Percentiles rank a stretch among this genome's conserved stretches.
Evolutionary conservation across 2,797 vertebrate genomes (phyloP).

Genomic region (Paratrypauchen microcephalus): DNA sequence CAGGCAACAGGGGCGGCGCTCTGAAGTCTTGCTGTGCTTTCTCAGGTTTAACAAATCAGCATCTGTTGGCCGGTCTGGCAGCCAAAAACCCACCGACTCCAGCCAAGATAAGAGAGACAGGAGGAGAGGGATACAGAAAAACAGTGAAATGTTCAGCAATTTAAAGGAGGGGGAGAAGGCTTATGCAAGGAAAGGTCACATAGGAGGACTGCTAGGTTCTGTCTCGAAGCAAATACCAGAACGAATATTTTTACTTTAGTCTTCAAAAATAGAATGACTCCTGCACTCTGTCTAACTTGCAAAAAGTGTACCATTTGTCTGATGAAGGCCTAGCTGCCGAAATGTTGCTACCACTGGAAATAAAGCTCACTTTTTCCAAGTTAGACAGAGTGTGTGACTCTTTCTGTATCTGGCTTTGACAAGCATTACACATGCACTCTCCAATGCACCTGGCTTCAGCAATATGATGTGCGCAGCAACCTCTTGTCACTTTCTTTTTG

Average conservation of each 20-base stretch:
- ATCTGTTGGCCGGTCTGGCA: constrained; percentile 63
- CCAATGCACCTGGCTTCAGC: too few species aligned
- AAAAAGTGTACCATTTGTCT: too few species aligned
- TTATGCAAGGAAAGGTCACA: constrained; percentile 2
- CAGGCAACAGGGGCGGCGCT: constrained; percentile 41
- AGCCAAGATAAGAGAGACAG: constrained; percentile 51
- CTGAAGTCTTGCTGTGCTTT: constrained; percentile 62
- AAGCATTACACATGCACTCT: too few species aligned
- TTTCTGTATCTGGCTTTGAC: too few species aligned
- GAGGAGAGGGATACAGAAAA: constrained; percentile 16
- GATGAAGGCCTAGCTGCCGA: too few species aligned
- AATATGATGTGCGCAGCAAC: too few species aligned
- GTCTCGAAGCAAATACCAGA: neutral
- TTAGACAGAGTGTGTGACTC: too few species aligned
- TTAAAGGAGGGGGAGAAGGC: constrained; percentile 19
- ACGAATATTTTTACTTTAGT: neutral
- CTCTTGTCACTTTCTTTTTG: too few species aligned
- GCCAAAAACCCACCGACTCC: constrained; percentile 59
- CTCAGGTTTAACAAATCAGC: constrained; percentile 74
- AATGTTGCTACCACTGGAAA: too few species aligned
- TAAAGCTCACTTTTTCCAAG: too few species aligned
- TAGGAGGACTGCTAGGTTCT: neutral
- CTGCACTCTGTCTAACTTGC: too few species aligned
- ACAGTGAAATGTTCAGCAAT: constrained; percentile 20
- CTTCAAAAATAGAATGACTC: too few species aligned